Evolutionary conservation across 2,113 vertebrate species (phyloP).

Genomic region (Speoplatyrhinus poulsoni): DNA sequence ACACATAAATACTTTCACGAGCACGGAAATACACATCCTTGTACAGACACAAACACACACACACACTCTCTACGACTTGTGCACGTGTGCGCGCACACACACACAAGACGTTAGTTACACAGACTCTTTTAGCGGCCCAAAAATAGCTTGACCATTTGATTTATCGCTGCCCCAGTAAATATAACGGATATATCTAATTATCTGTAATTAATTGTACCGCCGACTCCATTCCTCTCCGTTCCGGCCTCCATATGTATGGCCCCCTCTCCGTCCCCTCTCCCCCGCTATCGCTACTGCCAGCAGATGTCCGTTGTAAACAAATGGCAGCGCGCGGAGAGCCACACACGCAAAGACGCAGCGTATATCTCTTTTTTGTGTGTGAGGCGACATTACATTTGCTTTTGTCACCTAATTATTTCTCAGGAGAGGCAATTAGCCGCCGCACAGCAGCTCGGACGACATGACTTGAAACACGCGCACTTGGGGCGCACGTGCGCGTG

Average conservation of each 20-base stretch:
- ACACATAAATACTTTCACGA: background rate
- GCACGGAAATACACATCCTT: background rate
- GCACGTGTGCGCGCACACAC: constrained; percentile 1
- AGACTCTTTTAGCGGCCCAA: constrained; percentile 37
- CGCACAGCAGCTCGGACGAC: constrained; percentile 37
- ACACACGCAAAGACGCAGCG: constrained; percentile 46
- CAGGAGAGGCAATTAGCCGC: constrained; percentile 76
- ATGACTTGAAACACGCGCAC: constrained; percentile 39
- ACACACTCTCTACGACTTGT: constrained; percentile 37
- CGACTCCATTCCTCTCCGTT: constrained; percentile 54
- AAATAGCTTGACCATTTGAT: constrained; percentile 65
- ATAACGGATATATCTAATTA: constrained; percentile 72
- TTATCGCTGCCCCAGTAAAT: constrained; percentile 67
- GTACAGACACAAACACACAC: constrained; percentile 4
- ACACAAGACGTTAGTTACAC: constrained; percentile 47
- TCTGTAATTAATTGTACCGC: constrained; percentile 68
- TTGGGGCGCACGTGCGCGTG: constrained; percentile 1
- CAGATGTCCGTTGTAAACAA: constrained; percentile 51
- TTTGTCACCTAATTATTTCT: constrained; percentile 76
- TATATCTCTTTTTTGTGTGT: constrained; percentile 51
- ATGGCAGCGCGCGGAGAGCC: constrained; percentile 49
- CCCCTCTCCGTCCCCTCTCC: constrained; percentile 37
- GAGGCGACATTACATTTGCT: constrained; percentile 66
- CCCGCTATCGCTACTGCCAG: constrained; percentile 26
- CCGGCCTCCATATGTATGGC: constrained; percentile 53